phyloP scores from a whole-genome alignment of 2,797 vertebrate genomes.

The Microhierax caerulescens region DNA sequence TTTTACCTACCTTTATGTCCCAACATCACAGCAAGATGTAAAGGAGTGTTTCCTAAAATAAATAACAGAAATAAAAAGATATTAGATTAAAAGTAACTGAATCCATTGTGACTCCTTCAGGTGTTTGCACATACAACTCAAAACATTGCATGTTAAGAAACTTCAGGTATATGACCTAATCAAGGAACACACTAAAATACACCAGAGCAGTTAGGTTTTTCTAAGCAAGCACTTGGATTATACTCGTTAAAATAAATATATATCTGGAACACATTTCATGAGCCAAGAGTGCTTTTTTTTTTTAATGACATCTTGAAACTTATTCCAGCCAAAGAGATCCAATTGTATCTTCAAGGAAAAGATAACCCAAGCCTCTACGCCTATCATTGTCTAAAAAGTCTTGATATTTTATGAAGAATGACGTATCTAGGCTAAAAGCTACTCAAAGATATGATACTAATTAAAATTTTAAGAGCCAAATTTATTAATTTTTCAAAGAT shows the following conservation, averaged over 20 bases:
- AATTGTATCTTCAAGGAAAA: background rate
- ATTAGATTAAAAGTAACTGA: background rate
- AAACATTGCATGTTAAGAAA: background rate
- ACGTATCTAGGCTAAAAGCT: conserved; percentile 61
- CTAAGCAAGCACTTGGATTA: background rate
- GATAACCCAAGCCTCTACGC: background rate
- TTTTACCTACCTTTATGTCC: conserved; percentile 94
- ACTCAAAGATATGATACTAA: background rate
- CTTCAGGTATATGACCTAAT: background rate
- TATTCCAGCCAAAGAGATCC: background rate
- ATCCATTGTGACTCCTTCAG: background rate
- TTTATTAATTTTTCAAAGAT: conserved; percentile 53
- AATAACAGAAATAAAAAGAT: background rate
- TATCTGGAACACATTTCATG: background rate
- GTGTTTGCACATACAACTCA: background rate
- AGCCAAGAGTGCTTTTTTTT: background rate
- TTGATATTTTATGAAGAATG: background rate
- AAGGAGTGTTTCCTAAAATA: conserved; percentile 92
- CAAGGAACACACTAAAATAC: background rate
- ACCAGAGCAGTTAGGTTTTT: background rate
- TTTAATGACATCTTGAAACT: background rate
- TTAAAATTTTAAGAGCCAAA: conserved; percentile 56
- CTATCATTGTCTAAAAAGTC: background rate
- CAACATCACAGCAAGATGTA: conserved; percentile 99
- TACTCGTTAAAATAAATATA: background rate